Conservation (phyloP, 2,113 vertebrate species). For the Regulus satrapa region DNA sequence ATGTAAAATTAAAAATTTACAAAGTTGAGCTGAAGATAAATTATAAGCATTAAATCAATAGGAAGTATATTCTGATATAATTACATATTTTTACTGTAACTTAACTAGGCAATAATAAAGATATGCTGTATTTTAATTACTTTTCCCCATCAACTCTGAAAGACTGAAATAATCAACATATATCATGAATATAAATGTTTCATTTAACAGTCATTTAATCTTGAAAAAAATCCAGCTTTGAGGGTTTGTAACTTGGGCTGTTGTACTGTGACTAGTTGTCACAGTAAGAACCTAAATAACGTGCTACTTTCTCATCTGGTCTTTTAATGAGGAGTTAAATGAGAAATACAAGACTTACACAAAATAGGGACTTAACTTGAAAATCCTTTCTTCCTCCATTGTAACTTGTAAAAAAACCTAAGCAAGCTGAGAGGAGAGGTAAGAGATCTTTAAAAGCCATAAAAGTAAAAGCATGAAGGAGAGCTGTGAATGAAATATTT, state of each 20-base stretch:
- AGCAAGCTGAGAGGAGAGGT: neutral
- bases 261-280: no score
- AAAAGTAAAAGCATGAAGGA: constrained; percentile 72
- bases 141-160: neutral
- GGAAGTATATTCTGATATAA: neutral
- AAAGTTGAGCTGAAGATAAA: neutral
- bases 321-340: neutral
- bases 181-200: neutral
- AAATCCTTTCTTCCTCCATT: neutral
- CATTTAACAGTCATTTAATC: neutral
- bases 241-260: no score
- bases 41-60: neutral
- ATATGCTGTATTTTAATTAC: neutral
- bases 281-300: neutral
- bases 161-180: neutral
- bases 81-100: neutral
- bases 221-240: neutral
- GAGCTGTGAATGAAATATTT: constrained; percentile 75
- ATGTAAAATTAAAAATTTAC: neutral
- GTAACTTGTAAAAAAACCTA: neutral
- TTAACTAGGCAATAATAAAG: neutral
- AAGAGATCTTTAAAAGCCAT: constrained; percentile 55
- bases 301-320: neutral
- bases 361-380: neutral
- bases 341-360: neutral